Evolutionary conservation across 2,888 invertebrate genomes (phyloP).

Genomic region (Agrochola circellaris): DNA sequence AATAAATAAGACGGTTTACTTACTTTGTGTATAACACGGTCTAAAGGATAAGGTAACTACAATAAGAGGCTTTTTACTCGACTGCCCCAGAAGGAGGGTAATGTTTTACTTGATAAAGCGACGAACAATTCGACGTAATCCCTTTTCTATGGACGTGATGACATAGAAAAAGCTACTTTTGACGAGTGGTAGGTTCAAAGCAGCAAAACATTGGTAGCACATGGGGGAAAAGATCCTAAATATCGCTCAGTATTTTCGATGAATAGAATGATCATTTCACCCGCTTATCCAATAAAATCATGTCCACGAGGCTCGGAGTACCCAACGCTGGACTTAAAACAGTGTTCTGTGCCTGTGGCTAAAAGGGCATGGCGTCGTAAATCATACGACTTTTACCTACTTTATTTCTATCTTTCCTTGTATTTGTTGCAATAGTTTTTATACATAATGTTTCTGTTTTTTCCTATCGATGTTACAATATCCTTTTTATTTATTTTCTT

Average conservation of each 20-base stretch:
- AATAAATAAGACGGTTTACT: constrained; percentile 54
- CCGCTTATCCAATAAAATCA: background rate
- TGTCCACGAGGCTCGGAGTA: background rate
- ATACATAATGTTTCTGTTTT: background rate
- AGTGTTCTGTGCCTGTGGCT: background rate
- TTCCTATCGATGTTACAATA: background rate
- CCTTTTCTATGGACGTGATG: constrained; percentile 19
- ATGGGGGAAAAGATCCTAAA: background rate
- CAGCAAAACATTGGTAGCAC: background rate
- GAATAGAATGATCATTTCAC: background rate
- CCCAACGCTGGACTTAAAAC: background rate
- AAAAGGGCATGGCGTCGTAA: background rate
- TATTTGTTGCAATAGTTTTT: background rate
- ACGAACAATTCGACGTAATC: constrained; percentile 14
- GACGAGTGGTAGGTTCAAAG: background rate
- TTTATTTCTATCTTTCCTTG: background rate
- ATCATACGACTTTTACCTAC: background rate
- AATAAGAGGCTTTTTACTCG: constrained; percentile 20
- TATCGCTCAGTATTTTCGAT: background rate
- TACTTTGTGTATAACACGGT: constrained; percentile 41
- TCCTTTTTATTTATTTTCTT: background rate
- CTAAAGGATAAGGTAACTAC: constrained; percentile 28
- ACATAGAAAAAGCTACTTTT: constrained; percentile 9
- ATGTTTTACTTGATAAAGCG: constrained; percentile 24
- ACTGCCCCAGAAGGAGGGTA: no score